Evolutionary conservation across 2,888 invertebrate species (phyloP).

Genomic region (Norana najaformis): DNA sequence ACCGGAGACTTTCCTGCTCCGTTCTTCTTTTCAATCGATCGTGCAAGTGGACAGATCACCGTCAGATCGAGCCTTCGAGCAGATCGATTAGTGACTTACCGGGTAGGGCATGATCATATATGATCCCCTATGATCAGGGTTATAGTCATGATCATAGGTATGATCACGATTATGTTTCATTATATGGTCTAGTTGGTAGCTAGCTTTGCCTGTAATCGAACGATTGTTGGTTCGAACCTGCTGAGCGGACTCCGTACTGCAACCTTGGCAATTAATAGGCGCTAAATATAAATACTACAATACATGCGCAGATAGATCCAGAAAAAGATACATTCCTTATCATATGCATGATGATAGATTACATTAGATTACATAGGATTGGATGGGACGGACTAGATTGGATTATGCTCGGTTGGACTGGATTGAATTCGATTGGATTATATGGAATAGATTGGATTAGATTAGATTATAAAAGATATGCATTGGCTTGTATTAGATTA

Average conservation of each 20-base stretch:
- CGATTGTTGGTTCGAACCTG: neutral
- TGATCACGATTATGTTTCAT: neutral
- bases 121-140: too few species aligned
- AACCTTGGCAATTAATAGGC: neutral
- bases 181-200: neutral
- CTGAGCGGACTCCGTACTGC: neutral
- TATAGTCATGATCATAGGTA: too few species aligned
- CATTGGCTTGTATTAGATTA: neutral
- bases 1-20: slow-evolving; percentile 55
- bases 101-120: slow-evolving; percentile 27
- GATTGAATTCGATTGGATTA: neutral
- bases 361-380: neutral
- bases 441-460: neutral
- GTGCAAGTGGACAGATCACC: slow-evolving; percentile 47
- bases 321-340: too few species aligned
- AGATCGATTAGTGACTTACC: slow-evolving; percentile 42
- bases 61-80: slow-evolving; percentile 38
- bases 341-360: too few species aligned
- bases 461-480: too few species aligned
- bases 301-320: too few species aligned
- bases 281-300: neutral
- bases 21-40: slow-evolving; percentile 50
- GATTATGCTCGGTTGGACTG: neutral
- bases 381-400: neutral
- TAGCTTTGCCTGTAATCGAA: neutral